Evolutionary conservation across 2,113 vertebrate genomes (phyloP).

Genomic region (Prionailurus viverrinus): DNA sequence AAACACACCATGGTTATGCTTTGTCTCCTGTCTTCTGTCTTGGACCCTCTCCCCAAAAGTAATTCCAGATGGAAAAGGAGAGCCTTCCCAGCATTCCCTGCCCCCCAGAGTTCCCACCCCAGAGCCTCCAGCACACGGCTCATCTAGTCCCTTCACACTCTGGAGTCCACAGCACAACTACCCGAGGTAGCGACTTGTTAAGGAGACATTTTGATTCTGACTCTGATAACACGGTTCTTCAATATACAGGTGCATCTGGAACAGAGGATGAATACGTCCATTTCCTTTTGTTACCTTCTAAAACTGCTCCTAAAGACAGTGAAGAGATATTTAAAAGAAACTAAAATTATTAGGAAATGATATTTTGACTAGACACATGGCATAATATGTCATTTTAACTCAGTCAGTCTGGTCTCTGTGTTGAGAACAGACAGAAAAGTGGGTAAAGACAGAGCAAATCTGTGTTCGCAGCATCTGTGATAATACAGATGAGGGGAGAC

Average conservation of each 20-base stretch:
- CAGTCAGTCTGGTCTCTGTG: not conserved
- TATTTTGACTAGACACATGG: not conserved
- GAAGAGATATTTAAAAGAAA: not conserved
- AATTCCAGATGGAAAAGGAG: not conserved
- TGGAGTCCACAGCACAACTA: too few species aligned
- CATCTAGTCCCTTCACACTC: too few species aligned
- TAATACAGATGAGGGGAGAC: not conserved
- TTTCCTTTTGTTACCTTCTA: not conserved
- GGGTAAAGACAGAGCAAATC: not conserved
- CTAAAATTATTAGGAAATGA: not conserved
- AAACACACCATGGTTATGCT: rapidly evolving
- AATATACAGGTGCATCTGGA: too few species aligned
- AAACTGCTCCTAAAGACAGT: not conserved
- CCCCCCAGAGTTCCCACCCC: not conserved
- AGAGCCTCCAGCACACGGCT: not conserved
- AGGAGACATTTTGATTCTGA: not conserved
- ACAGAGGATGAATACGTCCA: too few species aligned
- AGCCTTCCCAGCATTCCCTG: not conserved
- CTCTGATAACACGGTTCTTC: not conserved
- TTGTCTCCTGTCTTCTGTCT: too few species aligned
- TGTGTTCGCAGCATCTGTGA: not conserved
- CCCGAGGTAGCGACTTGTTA: not conserved
- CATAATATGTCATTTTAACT: not conserved
- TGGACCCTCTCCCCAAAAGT: too few species aligned
- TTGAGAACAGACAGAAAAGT: not conserved